Evolutionary conservation across 1,140 invertebrate genomes (phyloP).

Genomic region (Drosophila suzukii): DNA sequence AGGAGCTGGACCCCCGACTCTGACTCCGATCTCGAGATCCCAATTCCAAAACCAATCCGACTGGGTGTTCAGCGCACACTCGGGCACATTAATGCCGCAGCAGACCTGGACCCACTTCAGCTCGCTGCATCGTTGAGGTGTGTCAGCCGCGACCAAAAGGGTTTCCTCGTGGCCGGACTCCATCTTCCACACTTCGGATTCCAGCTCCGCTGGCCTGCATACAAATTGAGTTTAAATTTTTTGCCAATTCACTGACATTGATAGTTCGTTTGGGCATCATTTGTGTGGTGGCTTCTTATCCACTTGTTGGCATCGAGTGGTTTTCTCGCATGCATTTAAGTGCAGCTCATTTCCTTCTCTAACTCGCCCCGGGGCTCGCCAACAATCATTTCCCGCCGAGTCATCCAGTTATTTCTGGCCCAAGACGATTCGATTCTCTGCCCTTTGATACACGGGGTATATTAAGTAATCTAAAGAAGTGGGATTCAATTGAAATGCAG

Average conservation of each 20-base stretch:
- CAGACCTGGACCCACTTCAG: constrained; percentile 71
- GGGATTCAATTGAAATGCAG: not conserved
- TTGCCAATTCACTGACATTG: constrained; percentile 84
- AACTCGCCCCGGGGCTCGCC: constrained; percentile 49
- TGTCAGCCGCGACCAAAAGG: constrained; percentile 70
- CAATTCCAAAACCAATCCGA: constrained; percentile 30
- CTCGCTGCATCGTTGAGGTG: constrained; percentile 63
- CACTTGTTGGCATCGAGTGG: constrained; percentile 84
- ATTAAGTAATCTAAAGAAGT: not conserved
- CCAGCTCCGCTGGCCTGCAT: constrained; percentile 65
- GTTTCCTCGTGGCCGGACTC: constrained; percentile 68
- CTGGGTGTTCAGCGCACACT: constrained; percentile 60
- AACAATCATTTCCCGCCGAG: constrained; percentile 53
- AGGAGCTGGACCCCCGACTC: constrained; percentile 24
- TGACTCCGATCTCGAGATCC: constrained; percentile 3
- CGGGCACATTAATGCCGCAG: constrained; percentile 69
- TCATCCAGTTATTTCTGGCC: constrained; percentile 76
- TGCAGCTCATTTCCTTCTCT: constrained; percentile 82
- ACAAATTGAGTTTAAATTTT: constrained; percentile 84
- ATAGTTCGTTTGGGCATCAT: constrained; percentile 84
- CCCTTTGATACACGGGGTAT: not conserved
- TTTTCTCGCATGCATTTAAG: constrained; percentile 82
- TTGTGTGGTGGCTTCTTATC: constrained; percentile 84
- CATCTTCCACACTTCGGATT: constrained; percentile 1
- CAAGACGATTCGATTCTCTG: constrained; percentile 38